A percentile compares a stretch with the other conserved stretches of the same genome.
phyloP scores from a whole-genome alignment of 2,113 vertebrate genomes.

The Origma solitaria region DNA sequence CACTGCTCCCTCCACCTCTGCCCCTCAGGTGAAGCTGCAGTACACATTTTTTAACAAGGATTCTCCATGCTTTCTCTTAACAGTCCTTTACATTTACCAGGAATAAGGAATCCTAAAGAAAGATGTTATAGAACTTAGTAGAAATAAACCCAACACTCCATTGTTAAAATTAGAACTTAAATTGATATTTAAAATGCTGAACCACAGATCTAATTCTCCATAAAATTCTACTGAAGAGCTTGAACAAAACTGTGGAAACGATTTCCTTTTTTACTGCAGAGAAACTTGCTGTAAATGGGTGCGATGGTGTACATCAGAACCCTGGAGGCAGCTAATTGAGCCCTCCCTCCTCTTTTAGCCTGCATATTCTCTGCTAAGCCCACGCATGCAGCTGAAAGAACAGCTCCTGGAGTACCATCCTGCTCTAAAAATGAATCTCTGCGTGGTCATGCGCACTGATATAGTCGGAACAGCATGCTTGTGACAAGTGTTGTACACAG shows the following conservation, averaged over 20 bases:
- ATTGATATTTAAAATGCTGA: not conserved
- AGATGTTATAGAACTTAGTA: not conserved
- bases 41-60: not conserved
- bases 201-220: not conserved
- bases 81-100: not conserved
- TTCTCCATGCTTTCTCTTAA: not conserved
- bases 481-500: not conserved
- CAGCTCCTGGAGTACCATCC: not conserved
- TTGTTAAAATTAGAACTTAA: constrained; percentile 22
- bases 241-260: not conserved
- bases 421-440: not conserved
- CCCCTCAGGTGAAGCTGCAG: not conserved
- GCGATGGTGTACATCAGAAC: not conserved
- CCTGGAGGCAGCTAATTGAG: not conserved
- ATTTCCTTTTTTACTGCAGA: not conserved
- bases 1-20: not conserved
- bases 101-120: not conserved
- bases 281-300: not conserved
- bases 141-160: not conserved
- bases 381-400: not conserved
- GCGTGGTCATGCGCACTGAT: not conserved
- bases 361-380: not conserved
- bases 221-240: not conserved
- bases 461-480: not conserved
- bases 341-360: not conserved